Percentiles rank a stretch among this genome's conserved stretches.
phyloP scores from a whole-genome alignment of 1,140 invertebrate species.

The Diorhabda carinulata region DNA sequence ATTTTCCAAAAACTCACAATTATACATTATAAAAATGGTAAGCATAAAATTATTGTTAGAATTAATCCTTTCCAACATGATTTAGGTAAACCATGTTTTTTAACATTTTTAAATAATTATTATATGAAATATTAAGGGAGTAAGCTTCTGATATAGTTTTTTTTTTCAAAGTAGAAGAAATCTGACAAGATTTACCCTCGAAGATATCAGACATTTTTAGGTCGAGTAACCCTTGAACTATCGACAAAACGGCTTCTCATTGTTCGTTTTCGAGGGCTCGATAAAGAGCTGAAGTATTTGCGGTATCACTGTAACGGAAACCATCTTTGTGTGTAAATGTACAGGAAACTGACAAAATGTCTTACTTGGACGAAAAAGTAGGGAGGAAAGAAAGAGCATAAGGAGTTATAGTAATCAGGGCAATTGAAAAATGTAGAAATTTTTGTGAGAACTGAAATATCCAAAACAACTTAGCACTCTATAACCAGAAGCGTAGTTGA shows the following conservation, averaged over 20 bases:
- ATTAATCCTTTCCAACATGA: too few species aligned
- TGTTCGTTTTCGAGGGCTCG: slow-evolving; percentile 1
- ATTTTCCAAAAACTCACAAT: too few species aligned
- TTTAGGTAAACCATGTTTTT: too few species aligned
- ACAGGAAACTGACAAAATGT: not conserved
- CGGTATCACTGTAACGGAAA: slow-evolving; percentile 1
- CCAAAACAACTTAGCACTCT: too few species aligned
- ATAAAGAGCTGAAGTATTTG: not conserved
- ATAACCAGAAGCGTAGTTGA: too few species aligned
- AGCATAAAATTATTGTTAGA: too few species aligned
- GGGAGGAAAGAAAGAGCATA: not conserved
- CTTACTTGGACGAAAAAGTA: not conserved
- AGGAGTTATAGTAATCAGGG: not conserved
- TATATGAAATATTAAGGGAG: too few species aligned
- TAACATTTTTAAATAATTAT: too few species aligned
- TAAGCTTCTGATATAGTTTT: too few species aligned
- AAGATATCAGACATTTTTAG: not conserved
- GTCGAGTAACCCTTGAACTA: slow-evolving; percentile 7
- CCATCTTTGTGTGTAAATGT: not conserved
- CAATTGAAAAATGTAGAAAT: too few species aligned
- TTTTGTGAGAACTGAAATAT: too few species aligned
- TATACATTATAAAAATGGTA: too few species aligned
- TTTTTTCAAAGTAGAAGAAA: not conserved
- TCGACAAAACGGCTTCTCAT: slow-evolving; percentile 1
- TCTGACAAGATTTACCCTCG: not conserved